Evolutionary conservation across 2,113 vertebrate species (phyloP).

Genomic region (Caloenas nicobarica): DNA sequence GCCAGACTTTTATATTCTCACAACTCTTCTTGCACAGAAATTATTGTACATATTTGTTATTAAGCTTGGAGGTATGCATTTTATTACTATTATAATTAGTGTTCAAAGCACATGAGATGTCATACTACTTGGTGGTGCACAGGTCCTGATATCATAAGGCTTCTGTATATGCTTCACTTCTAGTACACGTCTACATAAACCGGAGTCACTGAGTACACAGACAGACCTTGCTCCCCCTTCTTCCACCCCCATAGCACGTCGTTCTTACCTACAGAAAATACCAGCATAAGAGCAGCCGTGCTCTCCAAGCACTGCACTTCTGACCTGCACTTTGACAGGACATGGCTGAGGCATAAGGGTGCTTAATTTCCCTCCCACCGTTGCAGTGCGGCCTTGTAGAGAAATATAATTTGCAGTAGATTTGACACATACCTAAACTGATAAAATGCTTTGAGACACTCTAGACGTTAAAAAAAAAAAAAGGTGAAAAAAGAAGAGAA

Average conservation of each 20-base stretch:
- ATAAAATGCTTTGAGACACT: background rate
- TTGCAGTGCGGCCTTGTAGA: background rate
- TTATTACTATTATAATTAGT: background rate
- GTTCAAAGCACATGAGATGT: background rate
- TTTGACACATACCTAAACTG: background rate
- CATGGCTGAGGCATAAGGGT: background rate
- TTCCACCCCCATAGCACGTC: background rate
- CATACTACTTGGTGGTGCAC: background rate
- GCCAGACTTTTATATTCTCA: background rate
- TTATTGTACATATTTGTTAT: background rate
- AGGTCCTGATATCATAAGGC: background rate
- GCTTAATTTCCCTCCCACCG: background rate
- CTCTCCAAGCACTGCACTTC: rapidly evolving
- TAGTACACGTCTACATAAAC: background rate
- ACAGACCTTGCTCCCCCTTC: background rate
- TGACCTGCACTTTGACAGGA: background rate
- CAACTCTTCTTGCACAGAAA: background rate
- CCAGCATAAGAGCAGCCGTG: background rate
- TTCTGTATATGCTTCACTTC: background rate
- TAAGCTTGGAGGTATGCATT: background rate
- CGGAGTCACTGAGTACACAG: background rate
- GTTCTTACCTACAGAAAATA: background rate
- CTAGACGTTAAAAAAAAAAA: background rate
- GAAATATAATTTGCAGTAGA: background rate
- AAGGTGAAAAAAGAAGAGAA: background rate